Conservation (phyloP, 2,113 vertebrate genomes). For the Trichomycterus rosablanca region DNA sequence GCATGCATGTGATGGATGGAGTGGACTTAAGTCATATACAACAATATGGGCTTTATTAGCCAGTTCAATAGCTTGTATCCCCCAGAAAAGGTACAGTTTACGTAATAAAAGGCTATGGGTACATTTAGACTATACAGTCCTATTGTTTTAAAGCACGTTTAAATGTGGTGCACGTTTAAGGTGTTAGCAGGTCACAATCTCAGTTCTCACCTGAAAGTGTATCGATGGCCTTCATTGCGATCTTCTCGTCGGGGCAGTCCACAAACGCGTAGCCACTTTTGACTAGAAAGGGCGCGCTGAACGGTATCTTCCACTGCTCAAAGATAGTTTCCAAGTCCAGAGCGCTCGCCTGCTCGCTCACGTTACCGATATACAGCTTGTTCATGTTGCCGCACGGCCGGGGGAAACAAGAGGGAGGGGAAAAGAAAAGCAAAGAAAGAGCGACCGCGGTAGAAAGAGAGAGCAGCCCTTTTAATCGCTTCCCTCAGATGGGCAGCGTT, state of each 20-base stretch:
- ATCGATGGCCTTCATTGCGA: slow-evolving; percentile 97
- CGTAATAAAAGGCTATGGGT: too few species aligned
- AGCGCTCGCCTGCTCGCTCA: slow-evolving; percentile 88
- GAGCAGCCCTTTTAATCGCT: slow-evolving; percentile 47
- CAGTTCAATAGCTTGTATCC: too few species aligned
- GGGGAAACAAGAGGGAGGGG: slow-evolving; percentile 46
- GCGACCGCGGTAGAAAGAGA: slow-evolving; percentile 21
- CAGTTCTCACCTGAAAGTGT: slow-evolving; percentile 87
- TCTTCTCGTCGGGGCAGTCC: slow-evolving; percentile 95
- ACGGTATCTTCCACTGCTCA: slow-evolving; percentile 93
- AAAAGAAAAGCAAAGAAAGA: slow-evolving; percentile 7
- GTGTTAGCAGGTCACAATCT: neutral
- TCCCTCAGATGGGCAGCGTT: slow-evolving; percentile 58
- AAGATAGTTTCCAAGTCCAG: slow-evolving; percentile 95
- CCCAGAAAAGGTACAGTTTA: too few species aligned
- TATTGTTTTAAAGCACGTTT: neutral
- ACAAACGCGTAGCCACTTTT: slow-evolving; percentile 98
- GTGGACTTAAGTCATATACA: too few species aligned
- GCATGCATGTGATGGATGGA: too few species aligned
- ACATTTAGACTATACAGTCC: too few species aligned
- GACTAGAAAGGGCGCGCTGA: slow-evolving; percentile 88
- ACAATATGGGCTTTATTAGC: too few species aligned
- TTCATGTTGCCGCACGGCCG: slow-evolving; percentile 79
- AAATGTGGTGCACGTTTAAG: neutral
- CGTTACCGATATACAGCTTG: slow-evolving; percentile 97